Evolutionary conservation across 1,140 invertebrate species (phyloP), one percentile per base, ranked within the genome.

Genomic region (Penaeus vannamei): DNA sequence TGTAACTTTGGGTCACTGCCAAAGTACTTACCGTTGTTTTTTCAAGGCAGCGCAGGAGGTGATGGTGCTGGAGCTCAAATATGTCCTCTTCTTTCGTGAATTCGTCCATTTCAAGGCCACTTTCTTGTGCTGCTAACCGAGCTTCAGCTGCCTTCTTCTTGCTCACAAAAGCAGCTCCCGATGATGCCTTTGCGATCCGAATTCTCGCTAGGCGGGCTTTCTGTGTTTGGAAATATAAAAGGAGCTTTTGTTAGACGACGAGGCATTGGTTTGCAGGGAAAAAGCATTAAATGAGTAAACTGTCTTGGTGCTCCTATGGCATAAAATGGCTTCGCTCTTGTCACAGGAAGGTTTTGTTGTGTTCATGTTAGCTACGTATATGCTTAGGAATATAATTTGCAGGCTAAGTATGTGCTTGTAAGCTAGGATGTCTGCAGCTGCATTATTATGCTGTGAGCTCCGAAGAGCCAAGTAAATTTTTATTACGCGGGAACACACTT

Each of bases 141-240:
- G 98, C 98, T 93, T 99, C 98, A 2, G 98, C 98, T n/a, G 98
- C 98, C 93, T 99, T 99, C 95, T 99, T 99, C 94, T 99, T 99
- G 93, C 95, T 98, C 82, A 99, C 97, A 94, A 99, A 99, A 10
- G 98, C 99, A 12, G 98, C 98, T n/a, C 98, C 98, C 82, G 97
- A 99, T 10, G 98, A 99, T 60, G 99, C 99, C 93, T 99, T 99
- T 60, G 99, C 98, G 93, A 99, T 98, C 91, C 98, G 96, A 92
- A 99, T 99, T 91, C 99, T 95, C 69, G 98, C 98, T 93, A 99
- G 94, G 91, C 99, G 95, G 61, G 98, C 98, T 98, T 99, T 99
- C 99, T 99, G 95, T 59, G 96, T 96, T 64, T 69, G 83, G 64
- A 66, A 76, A 61, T n/a, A 84, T 59, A 81, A 10, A 80, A 62